Conservation (phyloP, 2,113 vertebrate genomes). For the Microcebus murinus region DNA sequence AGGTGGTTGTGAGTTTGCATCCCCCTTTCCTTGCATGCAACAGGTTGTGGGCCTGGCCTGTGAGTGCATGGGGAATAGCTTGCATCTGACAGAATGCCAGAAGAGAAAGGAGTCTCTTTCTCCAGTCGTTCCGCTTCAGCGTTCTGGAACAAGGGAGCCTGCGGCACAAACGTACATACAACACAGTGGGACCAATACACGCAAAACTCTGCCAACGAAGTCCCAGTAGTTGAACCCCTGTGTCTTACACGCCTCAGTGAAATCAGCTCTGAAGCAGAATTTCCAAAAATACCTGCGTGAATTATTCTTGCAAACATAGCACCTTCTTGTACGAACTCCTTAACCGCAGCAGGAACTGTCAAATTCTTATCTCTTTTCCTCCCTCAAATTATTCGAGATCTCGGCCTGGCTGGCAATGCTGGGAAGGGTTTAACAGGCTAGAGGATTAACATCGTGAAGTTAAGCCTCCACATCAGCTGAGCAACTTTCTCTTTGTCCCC, state of each 20-base stretch:
- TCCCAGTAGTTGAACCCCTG: neutral
- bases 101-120: neutral
- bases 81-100: neutral
- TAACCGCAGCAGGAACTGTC: neutral
- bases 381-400: conserved; percentile 18
- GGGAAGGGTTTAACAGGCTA: neutral
- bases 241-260: neutral
- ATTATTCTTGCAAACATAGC: neutral
- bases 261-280: neutral
- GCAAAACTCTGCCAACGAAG: neutral
- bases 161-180: fast-evolving
- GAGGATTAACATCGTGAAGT: conserved; percentile 56
- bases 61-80: fast-evolving
- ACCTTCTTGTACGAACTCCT: neutral
- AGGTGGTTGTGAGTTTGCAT: neutral
- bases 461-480: neutral
- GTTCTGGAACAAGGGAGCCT: neutral
- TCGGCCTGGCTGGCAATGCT: neutral
- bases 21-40: neutral
- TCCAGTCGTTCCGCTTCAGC: fast-evolving
- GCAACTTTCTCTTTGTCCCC: neutral
- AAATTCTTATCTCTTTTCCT: conserved; percentile 37
- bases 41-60: neutral
- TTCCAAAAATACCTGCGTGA: neutral
- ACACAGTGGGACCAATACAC: fast-evolving